Evolutionary conservation across 2,113 vertebrate species (phyloP).

Genomic region (Cyanoliseus patagonus): DNA sequence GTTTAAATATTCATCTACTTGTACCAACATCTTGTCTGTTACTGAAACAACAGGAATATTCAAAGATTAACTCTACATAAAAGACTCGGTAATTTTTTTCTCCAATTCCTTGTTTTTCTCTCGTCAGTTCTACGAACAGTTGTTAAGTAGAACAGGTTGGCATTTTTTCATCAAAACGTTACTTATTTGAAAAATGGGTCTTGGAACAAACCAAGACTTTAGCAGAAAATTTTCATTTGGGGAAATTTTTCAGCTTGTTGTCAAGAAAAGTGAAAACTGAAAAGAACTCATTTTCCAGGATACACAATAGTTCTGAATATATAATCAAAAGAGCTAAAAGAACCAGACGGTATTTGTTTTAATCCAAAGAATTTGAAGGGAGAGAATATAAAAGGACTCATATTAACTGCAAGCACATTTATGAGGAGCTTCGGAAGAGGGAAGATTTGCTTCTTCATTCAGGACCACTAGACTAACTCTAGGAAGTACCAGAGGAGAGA

Average conservation of each 20-base stretch:
- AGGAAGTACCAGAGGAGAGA: neutral
- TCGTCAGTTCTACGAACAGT: slow-evolving; percentile 64
- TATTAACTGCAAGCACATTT: slow-evolving; percentile 71
- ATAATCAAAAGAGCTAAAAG: slow-evolving; percentile 70
- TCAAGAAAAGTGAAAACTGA: slow-evolving; percentile 69
- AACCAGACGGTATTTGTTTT: slow-evolving; percentile 69
- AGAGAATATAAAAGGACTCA: slow-evolving; percentile 72
- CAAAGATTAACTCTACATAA: slow-evolving; percentile 69
- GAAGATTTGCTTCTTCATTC: slow-evolving; percentile 44
- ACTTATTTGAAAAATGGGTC: slow-evolving; percentile 71
- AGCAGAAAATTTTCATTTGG: slow-evolving; percentile 69
- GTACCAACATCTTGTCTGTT: slow-evolving; percentile 63
- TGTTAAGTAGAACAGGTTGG: slow-evolving; percentile 69
- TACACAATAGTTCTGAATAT: slow-evolving; percentile 70
- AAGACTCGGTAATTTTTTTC: slow-evolving; percentile 56
- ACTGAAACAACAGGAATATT: slow-evolving; percentile 67
- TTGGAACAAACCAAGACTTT: slow-evolving; percentile 69
- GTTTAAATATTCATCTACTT: slow-evolving; percentile 69
- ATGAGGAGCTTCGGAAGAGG: slow-evolving; percentile 38
- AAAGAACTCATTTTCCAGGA: slow-evolving; percentile 70
- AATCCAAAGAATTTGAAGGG: slow-evolving; percentile 68
- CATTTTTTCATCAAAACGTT: slow-evolving; percentile 73
- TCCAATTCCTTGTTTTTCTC: slow-evolving; percentile 64
- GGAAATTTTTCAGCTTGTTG: slow-evolving; percentile 69
- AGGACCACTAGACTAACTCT: slow-evolving; percentile 16